Base-by-base conservation (phyloP, 2,888 invertebrate species). In the Biston stratarius region DNA sequence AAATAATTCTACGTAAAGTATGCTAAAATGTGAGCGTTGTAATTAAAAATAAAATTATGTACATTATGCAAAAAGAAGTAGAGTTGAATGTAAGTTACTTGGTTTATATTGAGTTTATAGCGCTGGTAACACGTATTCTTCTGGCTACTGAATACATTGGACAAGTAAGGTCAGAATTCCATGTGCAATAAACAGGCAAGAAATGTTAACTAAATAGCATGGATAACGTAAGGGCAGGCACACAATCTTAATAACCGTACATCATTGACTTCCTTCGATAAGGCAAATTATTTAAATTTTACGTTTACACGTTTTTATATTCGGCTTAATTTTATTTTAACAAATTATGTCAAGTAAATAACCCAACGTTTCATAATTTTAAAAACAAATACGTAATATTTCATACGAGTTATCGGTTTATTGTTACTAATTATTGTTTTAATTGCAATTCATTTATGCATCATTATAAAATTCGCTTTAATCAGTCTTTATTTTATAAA, bases 391-490 rank as follows among this genome's bases (percentile, higher is more conserved):
- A 33, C 33, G 11, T n/a, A 42, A 42, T 11, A 33, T 33, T n/a
- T 40, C 40, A 34, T 45, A 45, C n/a, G 11, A 8, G 9, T 55
- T 55, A 60, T 63, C 49, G 42, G 63, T 60, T 68, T 62, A 71
- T 65, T 60, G 65, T 66, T 66, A 44, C 45, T 73, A 74, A 75
- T 74, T 80, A 83, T 80, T 79, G 75, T 71, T 75, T 78, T 77
- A 75, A 71, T 78, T 75, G 73, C 77, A 70, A 78, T 71, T 74
- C 76, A 76, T 77, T 79, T 75, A 77, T 79, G 75, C 78, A 58
- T 75, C 79, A 79, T 83, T 79, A 79, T 80, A 90, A 74, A 92
- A 92, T 91, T 92, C 91, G 91, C 89, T 91, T 90, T 88, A 84
- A 87, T 92, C 91, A 92, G 91, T 92, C 91, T 92, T 91, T 87